These are phyloP conservation scores for Oxygymnocypris stewartii DNA, from an alignment of 2,113 vertebrate genomes.

Conservation along the genomic window DNA sequence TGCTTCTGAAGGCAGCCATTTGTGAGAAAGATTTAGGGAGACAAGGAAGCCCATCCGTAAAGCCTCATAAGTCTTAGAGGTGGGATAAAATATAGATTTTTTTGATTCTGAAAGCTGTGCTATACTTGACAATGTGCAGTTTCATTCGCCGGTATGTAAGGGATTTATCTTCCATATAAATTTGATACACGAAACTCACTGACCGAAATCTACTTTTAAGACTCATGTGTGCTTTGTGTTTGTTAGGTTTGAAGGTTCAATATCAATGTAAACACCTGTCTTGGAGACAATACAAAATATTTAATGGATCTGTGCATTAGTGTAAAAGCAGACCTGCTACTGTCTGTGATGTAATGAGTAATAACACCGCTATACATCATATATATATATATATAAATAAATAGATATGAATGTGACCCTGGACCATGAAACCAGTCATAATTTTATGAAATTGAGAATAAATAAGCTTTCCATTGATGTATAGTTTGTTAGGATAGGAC, in stretches of 20 bases:
- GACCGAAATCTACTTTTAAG: too few relatives aligned
- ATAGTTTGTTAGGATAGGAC: too few relatives aligned
- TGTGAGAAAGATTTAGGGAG: slow-evolving; percentile 58
- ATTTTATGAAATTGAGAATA: too few relatives aligned
- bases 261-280: not conserved
- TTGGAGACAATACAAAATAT: not conserved
- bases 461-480: too few relatives aligned
- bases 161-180: not conserved
- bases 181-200: too few relatives aligned
- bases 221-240: too few relatives aligned
- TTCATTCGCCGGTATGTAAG: not conserved
- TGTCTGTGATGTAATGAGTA: too few relatives aligned
- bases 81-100: not conserved
- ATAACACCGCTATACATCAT: not conserved
- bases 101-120: not conserved
- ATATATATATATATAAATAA: too few relatives aligned
- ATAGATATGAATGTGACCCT: too few relatives aligned
- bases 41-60: slow-evolving; percentile 40
- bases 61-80: not conserved
- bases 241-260: too few relatives aligned
- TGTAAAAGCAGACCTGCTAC: too few relatives aligned
- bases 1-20: slow-evolving; percentile 54
- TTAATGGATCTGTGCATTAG: not conserved
- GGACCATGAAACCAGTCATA: too few relatives aligned
- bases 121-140: not conserved